Evolutionary conservation across 1,140 invertebrate genomes (phyloP), one percentile per base, ranked within the genome.

Genomic region (Danaus melanippus): DNA sequence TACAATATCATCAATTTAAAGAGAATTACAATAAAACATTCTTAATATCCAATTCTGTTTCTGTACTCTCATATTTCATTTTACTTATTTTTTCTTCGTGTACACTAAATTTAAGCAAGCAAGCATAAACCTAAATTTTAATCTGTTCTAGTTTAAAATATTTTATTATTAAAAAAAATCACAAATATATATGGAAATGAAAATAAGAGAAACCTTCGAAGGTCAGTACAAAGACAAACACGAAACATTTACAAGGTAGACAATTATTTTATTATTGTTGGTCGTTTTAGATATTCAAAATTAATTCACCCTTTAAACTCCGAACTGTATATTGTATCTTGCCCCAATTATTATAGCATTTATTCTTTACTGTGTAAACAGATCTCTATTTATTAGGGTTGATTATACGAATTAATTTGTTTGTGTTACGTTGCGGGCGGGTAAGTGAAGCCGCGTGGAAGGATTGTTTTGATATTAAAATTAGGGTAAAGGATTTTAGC

Each of bases 391-490:
- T 84, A 84, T 83, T 81, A 80, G 74, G 83, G 83, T 84, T 80
- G 71, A 86, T 86, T 86, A 81, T 83, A 71, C 52, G 80, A 83
- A 86, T 84, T 83, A 86, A 86, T 86, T 86, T 86, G 83, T 86
- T 86, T 86, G 75, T 83, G 77, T 84, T 83, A 83, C 81, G 74
- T 84, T 83, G 71, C 53, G 70, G 74, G 68, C 51, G 58, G 57
- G 44, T 56, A 60, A 59, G 58, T 61, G 67, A 67, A 77, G 68
- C 72, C 70, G 74, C 60, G 69, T 74, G 75, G 70, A 71, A 74
- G 75, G 69, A 46, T 66, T 84, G 82, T 86, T 86, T 85, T 82
- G 74, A 81, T 84, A 86, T 86, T 86, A 75, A 82, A 86, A 86
- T 86, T 63, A 84, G 77, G 80, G 80, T 80, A 60, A 72, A 62